phyloP scores from a whole-genome alignment of 2,113 vertebrate genomes.

The Brachyistius frenatus region DNA sequence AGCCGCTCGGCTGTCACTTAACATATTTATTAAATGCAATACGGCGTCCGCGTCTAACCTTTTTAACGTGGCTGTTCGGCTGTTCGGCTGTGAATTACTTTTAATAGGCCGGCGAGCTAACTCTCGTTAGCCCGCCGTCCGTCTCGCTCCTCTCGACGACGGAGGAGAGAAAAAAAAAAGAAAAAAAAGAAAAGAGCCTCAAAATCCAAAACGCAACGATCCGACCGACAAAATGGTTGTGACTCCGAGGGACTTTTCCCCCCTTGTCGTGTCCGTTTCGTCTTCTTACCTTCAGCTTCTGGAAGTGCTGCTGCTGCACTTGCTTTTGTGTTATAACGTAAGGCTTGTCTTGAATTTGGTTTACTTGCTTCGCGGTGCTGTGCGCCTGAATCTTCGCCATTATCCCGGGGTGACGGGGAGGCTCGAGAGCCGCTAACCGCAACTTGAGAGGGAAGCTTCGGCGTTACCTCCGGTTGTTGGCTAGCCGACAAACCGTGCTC shows the following conservation, averaged over 20 bases:
- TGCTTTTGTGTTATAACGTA: slow-evolving; percentile 87
- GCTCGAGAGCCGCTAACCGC: slow-evolving; percentile 74
- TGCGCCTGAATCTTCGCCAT: slow-evolving; percentile 90
- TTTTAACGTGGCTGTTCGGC: slow-evolving; percentile 30
- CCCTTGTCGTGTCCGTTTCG: slow-evolving; percentile 56
- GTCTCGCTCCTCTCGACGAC: slow-evolving; percentile 71
- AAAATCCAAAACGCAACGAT: slow-evolving; percentile 50
- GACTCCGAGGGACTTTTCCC: slow-evolving; percentile 78
- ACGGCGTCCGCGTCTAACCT: slow-evolving; percentile 32
- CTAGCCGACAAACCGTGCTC: slow-evolving; percentile 79
- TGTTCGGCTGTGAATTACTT: slow-evolving; percentile 72
- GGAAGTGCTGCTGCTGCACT: slow-evolving; percentile 89
- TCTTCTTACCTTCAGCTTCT: slow-evolving; percentile 89
- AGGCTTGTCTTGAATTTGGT: slow-evolving; percentile 87
- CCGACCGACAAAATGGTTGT: slow-evolving; percentile 81
- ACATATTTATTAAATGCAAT: slow-evolving; percentile 26
- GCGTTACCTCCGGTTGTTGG: slow-evolving; percentile 77
- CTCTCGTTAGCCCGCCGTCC: slow-evolving; percentile 65
- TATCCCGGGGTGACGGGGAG: slow-evolving; percentile 78
- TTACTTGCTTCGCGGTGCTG: slow-evolving; percentile 86
- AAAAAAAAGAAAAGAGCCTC: slow-evolving; percentile 47
- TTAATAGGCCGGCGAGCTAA: slow-evolving; percentile 74
- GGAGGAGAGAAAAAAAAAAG: slow-evolving; percentile 38
- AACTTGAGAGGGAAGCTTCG: slow-evolving; percentile 78
- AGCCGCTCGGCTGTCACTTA: slow-evolving; percentile 42